Conservation (phyloP, 2,888 invertebrate genomes). For the Scaeva pyrastri region DNA sequence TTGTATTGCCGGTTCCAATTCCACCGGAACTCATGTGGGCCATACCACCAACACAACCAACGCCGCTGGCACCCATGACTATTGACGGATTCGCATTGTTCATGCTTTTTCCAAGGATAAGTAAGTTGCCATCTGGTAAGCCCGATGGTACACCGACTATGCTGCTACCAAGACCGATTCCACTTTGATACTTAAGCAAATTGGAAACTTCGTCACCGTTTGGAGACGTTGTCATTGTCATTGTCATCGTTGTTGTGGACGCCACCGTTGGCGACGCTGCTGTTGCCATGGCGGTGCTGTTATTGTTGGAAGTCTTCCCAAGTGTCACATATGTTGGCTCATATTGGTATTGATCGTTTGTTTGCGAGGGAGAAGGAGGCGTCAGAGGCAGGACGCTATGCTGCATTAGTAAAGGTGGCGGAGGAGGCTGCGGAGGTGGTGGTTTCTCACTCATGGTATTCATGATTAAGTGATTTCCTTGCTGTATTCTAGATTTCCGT, state of each 20-base stretch:
- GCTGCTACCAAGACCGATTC: constrained; percentile 61
- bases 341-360: constrained; percentile 69
- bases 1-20: constrained; percentile 50
- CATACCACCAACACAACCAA: constrained; percentile 46
- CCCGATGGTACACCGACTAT: constrained; percentile 63
- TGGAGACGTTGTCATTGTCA: constrained; percentile 71
- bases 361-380: constrained; percentile 42
- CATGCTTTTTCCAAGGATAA: constrained; percentile 61
- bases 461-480: constrained; percentile 59
- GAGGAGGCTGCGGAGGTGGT: constrained; percentile 64
- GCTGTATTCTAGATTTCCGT: constrained; percentile 28
- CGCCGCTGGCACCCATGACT: constrained; percentile 73
- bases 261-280: constrained; percentile 71
- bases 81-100: constrained; percentile 68
- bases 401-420: constrained; percentile 61
- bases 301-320: constrained; percentile 65
- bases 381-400: constrained; percentile 42
- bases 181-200: constrained; percentile 67
- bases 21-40: constrained; percentile 73
- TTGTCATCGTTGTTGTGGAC: constrained; percentile 73
- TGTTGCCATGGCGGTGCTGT: constrained; percentile 61
- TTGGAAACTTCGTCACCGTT: constrained; percentile 71
- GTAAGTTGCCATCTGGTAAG: constrained; percentile 62
- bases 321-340: constrained; percentile 68
- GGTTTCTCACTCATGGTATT: constrained; percentile 69